Base-by-base conservation (phyloP, 2,797 vertebrate species). In the Sebastes elongatus region DNA sequence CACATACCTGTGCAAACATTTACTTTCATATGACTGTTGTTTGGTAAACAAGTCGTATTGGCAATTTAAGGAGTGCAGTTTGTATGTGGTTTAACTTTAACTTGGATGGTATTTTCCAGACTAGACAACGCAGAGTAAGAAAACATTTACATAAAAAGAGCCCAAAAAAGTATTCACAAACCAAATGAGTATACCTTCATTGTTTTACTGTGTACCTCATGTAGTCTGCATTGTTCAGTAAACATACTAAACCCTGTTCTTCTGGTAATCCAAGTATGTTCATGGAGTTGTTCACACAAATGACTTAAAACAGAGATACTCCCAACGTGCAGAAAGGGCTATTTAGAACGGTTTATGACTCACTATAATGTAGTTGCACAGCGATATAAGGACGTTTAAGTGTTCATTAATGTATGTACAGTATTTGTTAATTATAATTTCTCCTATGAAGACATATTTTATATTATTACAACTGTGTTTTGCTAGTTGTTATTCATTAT, bases 311-410 rank as follows among this genome's bases (percentile, higher is more conserved):
- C 3, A 53, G 42, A 65, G 18, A 18, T 35, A 52, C 42, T 74
- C 18, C 33, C 33, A 35, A 35, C 1, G 10, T 35, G 0, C 33
- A 35, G 33, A 0, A 35, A 0, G 33, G 10, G 5, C 10, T 27
- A 69, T 56, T 42, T 20, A 25, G 8, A 22, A 30, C 0, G 7
- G 16, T 55, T 57, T 59, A 18, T 5, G 14, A 33, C 3, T 1
- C 20, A 20, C 14, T 46, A 38, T 28, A 20, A 30, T 25, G 10
- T 14, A 18, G n/a, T n/a, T 38, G 2, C 11, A 52, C 18, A 25
- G 4, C 3, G 3, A 28, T 16, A 67, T 35, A 20, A 27, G 1
- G 2, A 30, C 0, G 42, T 64, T 38, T 20, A 4, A 35, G 3
- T 33, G 10, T 63, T 55, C 20, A 23, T 22, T 35, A 35, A 25